Evolutionary conservation across 2,797 vertebrate species (phyloP).

Genomic region (Labroides dimidiatus): DNA sequence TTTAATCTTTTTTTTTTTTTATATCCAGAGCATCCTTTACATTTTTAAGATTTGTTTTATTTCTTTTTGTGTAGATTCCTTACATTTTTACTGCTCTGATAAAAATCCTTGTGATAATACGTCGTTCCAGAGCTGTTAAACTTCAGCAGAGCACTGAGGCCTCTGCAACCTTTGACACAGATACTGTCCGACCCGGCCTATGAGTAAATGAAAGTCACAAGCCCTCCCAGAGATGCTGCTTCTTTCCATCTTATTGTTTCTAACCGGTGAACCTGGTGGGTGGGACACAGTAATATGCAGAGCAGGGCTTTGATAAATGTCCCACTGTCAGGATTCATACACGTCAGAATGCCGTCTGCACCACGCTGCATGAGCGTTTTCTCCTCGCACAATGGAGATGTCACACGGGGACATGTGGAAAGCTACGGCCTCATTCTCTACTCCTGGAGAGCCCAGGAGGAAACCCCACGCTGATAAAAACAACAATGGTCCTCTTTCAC

Average conservation of each 20-base stretch:
- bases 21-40: not conserved
- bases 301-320: conserved; percentile 71
- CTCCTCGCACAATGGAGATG: conserved; percentile 71
- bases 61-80: not conserved
- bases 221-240: conserved; percentile 27
- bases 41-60: not conserved
- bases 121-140: not conserved
- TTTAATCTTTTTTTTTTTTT: not conserved
- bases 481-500: conserved; percentile 62
- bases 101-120: not conserved
- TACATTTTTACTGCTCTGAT: not conserved
- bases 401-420: conserved; percentile 68
- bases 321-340: conserved; percentile 68
- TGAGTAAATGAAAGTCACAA: conserved; percentile 39
- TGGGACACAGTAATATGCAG: conserved; percentile 57
- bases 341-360: conserved; percentile 54
- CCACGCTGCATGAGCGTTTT: conserved; percentile 61
- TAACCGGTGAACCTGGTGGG: conserved; percentile 43
- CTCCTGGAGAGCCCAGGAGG: conserved; percentile 60
- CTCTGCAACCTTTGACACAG: conserved; percentile 56
- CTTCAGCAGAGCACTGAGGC: conserved; percentile 1
- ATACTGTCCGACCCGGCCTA: conserved; percentile 37
- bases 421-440: conserved; percentile 59
- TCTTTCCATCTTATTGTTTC: conserved; percentile 59
- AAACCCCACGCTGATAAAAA: conserved; percentile 67